Conservation (phyloP, 2,888 invertebrate genomes). For the Augochlorella aurata region DNA sequence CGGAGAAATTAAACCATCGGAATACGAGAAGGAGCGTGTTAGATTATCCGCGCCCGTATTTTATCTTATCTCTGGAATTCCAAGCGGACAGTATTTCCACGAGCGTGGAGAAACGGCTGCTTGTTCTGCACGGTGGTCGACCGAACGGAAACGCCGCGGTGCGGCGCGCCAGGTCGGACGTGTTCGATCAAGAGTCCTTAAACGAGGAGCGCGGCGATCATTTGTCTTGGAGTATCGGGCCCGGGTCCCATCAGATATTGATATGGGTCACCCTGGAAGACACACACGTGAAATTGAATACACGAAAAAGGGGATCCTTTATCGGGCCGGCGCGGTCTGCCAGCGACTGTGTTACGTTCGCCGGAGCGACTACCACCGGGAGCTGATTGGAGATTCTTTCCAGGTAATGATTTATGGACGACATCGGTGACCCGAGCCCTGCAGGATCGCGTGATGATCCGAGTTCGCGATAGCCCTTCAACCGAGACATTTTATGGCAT, state of each 20-base stretch:
- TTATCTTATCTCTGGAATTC: conserved; percentile 70
- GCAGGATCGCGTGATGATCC: not conserved
- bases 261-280: conserved; percentile 18
- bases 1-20: conserved; percentile 64
- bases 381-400: conserved; percentile 8
- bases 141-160: conserved; percentile 32
- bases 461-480: conserved; percentile 5
- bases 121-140: conserved; percentile 64
- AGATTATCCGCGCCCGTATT: conserved; percentile 61
- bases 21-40: conserved; percentile 60
- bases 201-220: conserved; percentile 30
- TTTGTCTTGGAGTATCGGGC: conserved; percentile 35
- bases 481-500: not conserved
- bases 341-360: conserved; percentile 4
- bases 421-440: not conserved
- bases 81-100: conserved; percentile 60
- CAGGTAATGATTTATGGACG: conserved; percentile 15
- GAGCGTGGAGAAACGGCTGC: conserved; percentile 37
- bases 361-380: not conserved
- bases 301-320: conserved; percentile 12
- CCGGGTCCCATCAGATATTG: conserved; percentile 24
- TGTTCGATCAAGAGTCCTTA: conserved; percentile 51
- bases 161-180: conserved; percentile 8
- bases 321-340: not conserved
- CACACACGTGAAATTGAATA: conserved; percentile 34